A percentile compares a stretch with the other conserved stretches of the same genome.
phyloP scores from a whole-genome alignment of 2,888 invertebrate species.

The Andrena camellia region DNA sequence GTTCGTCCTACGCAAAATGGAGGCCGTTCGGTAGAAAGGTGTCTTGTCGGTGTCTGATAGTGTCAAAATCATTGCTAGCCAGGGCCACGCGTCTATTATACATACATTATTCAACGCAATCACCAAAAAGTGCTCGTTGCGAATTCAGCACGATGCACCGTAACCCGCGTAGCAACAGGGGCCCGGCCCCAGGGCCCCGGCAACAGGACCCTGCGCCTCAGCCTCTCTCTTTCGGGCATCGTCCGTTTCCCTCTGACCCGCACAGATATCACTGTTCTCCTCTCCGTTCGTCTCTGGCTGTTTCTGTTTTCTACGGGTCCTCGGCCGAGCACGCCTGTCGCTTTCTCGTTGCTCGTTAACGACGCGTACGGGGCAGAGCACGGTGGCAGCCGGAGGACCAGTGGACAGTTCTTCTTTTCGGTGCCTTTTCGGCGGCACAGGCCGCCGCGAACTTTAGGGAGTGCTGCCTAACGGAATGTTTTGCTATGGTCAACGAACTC shows the following conservation, averaged over 20 bases:
- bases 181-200: slow-evolving; percentile 72
- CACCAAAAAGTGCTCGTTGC: slow-evolving; percentile 77
- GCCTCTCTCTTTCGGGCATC: slow-evolving; percentile 59
- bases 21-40: slow-evolving; percentile 43
- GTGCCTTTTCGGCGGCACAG: slow-evolving; percentile 47
- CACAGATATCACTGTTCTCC: slow-evolving; percentile 46
- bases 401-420: slow-evolving; percentile 35
- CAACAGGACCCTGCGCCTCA: slow-evolving; percentile 70
- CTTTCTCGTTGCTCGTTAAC: slow-evolving; percentile 71
- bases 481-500: slow-evolving; percentile 55
- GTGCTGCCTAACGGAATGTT: slow-evolving; percentile 55
- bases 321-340: slow-evolving; percentile 43
- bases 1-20: slow-evolving; percentile 55
- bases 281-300: slow-evolving; percentile 32
- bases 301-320: slow-evolving; percentile 36
- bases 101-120: slow-evolving; percentile 77
- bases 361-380: slow-evolving; percentile 38
- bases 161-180: slow-evolving; percentile 80
- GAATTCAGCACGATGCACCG: slow-evolving; percentile 81
- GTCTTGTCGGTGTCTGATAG: slow-evolving; percentile 20
- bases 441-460: slow-evolving; percentile 23
- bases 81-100: slow-evolving; percentile 66
- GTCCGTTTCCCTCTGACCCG: slow-evolving; percentile 40
- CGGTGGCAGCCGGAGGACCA: slow-evolving; percentile 8
- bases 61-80: slow-evolving; percentile 60